A percentile compares a stretch with the other conserved stretches of the same genome.
Evolutionary conservation across 2,113 vertebrate genomes (phyloP).

Genomic region (Sclerurus mexicanus): DNA sequence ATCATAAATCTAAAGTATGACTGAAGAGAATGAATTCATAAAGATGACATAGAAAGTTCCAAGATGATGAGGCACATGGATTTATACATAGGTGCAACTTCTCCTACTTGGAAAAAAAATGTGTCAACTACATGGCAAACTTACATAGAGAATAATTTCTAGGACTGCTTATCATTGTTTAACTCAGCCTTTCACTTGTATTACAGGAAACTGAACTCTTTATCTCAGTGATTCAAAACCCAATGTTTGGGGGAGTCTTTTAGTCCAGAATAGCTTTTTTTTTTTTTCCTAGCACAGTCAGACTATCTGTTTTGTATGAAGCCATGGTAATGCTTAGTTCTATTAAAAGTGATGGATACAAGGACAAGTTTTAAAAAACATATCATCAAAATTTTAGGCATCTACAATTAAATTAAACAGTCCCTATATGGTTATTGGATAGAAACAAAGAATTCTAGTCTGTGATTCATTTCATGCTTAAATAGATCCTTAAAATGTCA

Average conservation of each 20-base stretch:
- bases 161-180: neutral
- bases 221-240: neutral
- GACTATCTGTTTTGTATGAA: neutral
- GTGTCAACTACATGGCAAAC: neutral
- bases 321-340: neutral
- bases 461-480: neutral
- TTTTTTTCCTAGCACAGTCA: neutral
- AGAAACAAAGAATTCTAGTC: neutral
- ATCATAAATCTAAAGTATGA: neutral
- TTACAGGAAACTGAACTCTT: neutral
- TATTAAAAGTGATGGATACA: neutral
- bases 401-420: neutral
- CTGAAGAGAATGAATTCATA: neutral
- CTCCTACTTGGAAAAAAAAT: neutral
- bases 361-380: neutral
- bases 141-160: fast-evolving
- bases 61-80: neutral
- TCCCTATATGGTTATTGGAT: neutral
- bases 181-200: neutral
- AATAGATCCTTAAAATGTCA: neutral
- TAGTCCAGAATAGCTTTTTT: neutral
- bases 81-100: neutral
- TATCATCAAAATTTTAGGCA: neutral
- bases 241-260: neutral
- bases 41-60: neutral